Evolutionary conservation across 2,888 invertebrate genomes (phyloP).

Genomic region (Agrochola circellaris): DNA sequence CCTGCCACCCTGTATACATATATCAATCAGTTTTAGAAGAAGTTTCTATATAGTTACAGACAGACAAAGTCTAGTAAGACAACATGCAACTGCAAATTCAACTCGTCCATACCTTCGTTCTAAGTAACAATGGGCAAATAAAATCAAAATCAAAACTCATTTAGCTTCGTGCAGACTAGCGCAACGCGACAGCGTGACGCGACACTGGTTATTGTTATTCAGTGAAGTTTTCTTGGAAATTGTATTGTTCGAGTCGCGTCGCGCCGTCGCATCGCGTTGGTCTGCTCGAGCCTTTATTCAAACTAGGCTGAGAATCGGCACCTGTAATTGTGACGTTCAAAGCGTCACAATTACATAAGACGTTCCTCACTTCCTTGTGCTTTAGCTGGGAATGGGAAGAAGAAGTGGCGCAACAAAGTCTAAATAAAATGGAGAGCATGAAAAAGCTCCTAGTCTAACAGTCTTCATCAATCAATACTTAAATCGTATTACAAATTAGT

Average conservation of each 20-base stretch:
- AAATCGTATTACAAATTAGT: constrained; percentile 70
- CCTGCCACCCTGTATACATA: too few species aligned
- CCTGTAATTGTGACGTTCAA: too few species aligned
- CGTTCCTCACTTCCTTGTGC: neutral
- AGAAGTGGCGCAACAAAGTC: neutral
- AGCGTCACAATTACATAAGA: too few species aligned
- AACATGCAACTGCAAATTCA: neutral
- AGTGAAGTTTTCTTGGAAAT: too few species aligned
- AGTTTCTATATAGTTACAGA: neutral
- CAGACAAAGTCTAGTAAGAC: neutral
- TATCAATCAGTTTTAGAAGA: neutral
- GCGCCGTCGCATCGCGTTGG: too few species aligned
- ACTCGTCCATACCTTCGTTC: neutral
- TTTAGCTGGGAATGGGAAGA: neutral
- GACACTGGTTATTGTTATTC: too few species aligned
- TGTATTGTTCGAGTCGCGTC: too few species aligned
- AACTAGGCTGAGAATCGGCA: neutral
- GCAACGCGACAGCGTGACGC: too few species aligned
- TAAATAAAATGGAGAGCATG: neutral
- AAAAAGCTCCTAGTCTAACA: constrained; percentile 6
- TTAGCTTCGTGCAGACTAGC: too few species aligned
- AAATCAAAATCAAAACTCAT: neutral
- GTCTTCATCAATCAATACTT: constrained; percentile 62
- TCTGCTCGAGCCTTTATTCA: neutral
- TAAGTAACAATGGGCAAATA: neutral